Evolutionary conservation across 2,888 invertebrate species (phyloP).

Genomic region (Thumatha senex): DNA sequence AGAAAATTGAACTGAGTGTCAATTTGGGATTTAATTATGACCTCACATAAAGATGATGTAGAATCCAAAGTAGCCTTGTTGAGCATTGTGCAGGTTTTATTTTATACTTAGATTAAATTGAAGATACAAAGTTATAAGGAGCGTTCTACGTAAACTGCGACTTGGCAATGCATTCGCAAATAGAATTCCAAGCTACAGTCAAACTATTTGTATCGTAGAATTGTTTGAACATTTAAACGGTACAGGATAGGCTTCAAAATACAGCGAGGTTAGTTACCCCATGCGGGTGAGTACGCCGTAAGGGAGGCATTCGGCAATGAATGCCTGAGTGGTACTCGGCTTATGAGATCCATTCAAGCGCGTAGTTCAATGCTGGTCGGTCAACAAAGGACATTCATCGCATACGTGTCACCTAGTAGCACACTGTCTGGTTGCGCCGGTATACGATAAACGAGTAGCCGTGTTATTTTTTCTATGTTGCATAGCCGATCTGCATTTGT

Average conservation of each 20-base stretch:
- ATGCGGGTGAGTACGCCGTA: conserved; percentile 22
- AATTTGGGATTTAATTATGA: too few species aligned
- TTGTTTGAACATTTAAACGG: conserved; percentile 12
- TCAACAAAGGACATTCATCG: conserved; percentile 64
- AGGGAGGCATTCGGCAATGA: conserved; percentile 62
- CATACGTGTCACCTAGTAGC: conserved; percentile 72
- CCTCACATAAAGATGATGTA: too few species aligned
- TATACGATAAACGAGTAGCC: too few species aligned
- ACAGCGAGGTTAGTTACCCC: conserved; percentile 71
- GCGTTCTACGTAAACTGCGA: conserved; percentile 1
- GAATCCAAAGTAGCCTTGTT: too few species aligned
- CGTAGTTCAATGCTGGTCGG: conserved; percentile 62
- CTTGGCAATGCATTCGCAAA: conserved; percentile 11
- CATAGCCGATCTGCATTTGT: too few species aligned
- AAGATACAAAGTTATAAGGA: neutral
- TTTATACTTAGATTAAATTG: too few species aligned
- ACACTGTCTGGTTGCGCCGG: too few species aligned
- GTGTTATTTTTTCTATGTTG: too few species aligned
- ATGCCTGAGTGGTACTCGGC: conserved; percentile 67
- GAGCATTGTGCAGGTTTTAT: too few species aligned
- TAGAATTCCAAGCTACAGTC: conserved; percentile 15
- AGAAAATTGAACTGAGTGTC: too few species aligned
- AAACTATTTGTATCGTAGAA: conserved; percentile 20
- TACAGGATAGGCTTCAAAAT: conserved; percentile 30
- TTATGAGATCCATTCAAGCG: conserved; percentile 60